Evolutionary conservation across 2,888 invertebrate genomes (phyloP), one percentile per base, ranked within the genome.

Genomic region (Imbricaverruca yamaguchii): DNA sequence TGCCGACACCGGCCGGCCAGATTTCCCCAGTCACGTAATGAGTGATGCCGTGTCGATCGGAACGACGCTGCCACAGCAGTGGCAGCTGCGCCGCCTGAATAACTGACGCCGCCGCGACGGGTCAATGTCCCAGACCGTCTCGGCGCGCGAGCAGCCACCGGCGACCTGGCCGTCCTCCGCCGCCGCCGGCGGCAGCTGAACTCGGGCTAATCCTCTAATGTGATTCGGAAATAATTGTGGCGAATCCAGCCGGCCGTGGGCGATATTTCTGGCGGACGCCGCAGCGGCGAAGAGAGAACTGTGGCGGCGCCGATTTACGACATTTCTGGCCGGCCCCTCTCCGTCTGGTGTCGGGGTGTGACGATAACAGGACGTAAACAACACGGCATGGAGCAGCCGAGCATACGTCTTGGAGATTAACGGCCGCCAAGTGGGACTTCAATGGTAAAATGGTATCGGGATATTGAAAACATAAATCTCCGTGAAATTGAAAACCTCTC

Each of bases 191-290:
- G 13, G 39, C 69, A 69, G 69, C 69, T 39, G 39, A 39, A 69
- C 69, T 39, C 69, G 25, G 1, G 69, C 69, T 69, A 69, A 69
- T 69, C 69, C 69, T 69, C 69, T 69, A 69, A 69, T 69, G 69
- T 69, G 69, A 69, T 69, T 69, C 69, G 69, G 69, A 69, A 69
- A 69, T 69, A 69, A 69, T 69, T 69, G 69, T 69, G 69, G 69
- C 69, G 69, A 39, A 39, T 69, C 69, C 39, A 8, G 23, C 39
- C 25, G 25, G 39, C 25, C 61, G 15, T 13, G 0, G 15, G 69
- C 69, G 39, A 39, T 69, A 69, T 39, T 39, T 25, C 69, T 69
- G 15, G 39, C 69, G 69, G 13, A 0, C 39, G 39, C 15, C 69
- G 25, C 4, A 39, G 69, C 23, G 39, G 23, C 39, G 69, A 10